phyloP scores from a whole-genome alignment of 2,113 vertebrate genomes.

The Phrynosoma platyrhinos region DNA sequence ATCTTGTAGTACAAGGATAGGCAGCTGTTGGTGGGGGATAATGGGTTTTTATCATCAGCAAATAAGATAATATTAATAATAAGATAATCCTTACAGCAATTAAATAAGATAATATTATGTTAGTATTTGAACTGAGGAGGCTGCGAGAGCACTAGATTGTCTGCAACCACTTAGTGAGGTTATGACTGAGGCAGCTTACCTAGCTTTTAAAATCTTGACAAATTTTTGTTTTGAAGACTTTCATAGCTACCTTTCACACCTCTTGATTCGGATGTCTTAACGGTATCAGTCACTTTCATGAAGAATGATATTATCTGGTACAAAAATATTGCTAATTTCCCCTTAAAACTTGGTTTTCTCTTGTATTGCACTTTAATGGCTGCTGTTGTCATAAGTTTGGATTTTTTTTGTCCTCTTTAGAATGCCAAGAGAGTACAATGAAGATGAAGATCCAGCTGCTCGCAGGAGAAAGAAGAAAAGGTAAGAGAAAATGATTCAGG shows the following conservation, averaged over 20 bases:
- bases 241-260: not conserved
- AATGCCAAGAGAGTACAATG: slow-evolving; percentile 98
- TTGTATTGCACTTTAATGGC: not conserved
- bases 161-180: not conserved
- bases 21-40: too few relatives aligned
- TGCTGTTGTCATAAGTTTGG: not conserved
- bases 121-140: not conserved
- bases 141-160: fast-evolving
- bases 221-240: not conserved
- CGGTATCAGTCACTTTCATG: not conserved
- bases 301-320: not conserved
- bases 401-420: slow-evolving; percentile 73
- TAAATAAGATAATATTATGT: not conserved
- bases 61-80: too few relatives aligned
- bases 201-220: not conserved
- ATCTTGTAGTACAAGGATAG: too few relatives aligned
- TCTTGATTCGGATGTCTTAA: not conserved
- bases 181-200: not conserved
- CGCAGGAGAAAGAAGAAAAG: slow-evolving; percentile 97
- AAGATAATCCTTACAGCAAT: not conserved
- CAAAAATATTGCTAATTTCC: not conserved
- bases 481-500: slow-evolving; percentile 64
- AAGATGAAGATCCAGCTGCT: slow-evolving; percentile 98
- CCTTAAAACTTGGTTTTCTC: fast-evolving
- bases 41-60: too few relatives aligned